A percentile compares a stretch with the other conserved stretches of the same genome.
These are phyloP conservation scores for Philereme transversata DNA, from an alignment of 2,888 invertebrate species.

Conservation along the genomic window DNA sequence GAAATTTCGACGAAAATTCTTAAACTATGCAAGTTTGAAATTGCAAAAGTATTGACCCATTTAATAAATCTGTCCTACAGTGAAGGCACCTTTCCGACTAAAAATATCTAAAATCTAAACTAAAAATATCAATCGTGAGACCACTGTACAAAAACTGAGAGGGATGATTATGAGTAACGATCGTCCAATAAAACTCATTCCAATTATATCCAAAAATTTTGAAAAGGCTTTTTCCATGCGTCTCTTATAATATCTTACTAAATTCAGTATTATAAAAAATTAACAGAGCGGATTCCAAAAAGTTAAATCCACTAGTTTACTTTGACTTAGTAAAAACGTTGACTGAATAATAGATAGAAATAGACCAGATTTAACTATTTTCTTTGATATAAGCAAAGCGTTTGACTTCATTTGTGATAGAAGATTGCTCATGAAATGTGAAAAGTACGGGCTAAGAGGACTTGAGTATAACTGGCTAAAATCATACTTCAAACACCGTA, in stretches of 20 bases:
- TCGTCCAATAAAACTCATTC: slow-evolving; percentile 8
- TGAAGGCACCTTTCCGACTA: background rate
- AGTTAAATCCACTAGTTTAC: slow-evolving; percentile 5
- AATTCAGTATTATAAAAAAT: background rate
- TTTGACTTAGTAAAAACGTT: too few relatives aligned
- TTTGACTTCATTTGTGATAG: too few relatives aligned
- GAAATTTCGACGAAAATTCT: slow-evolving; percentile 12
- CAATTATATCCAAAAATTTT: slow-evolving; percentile 6
- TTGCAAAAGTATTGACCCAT: background rate
- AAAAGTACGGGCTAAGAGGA: background rate
- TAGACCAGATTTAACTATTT: too few relatives aligned
- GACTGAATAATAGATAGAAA: too few relatives aligned
- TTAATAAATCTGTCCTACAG: background rate
- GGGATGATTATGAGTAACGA: background rate
- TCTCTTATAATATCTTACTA: background rate
- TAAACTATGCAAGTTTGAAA: slow-evolving; percentile 9
- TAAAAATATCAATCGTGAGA: slow-evolving; percentile 4
- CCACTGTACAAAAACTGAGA: background rate
- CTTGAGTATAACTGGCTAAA: background rate
- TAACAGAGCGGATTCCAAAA: slow-evolving; percentile 21
- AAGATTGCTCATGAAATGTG: too few relatives aligned
- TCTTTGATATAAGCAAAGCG: too few relatives aligned
- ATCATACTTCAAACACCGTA: background rate
- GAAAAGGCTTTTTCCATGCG: background rate
- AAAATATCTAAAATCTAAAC: too few relatives aligned